Percentiles rank a stretch among this genome's conserved stretches.
These are phyloP conservation scores for Drosophila ficusphila DNA, from an alignment of 1,140 invertebrate species.

Conservation along the genomic window DNA sequence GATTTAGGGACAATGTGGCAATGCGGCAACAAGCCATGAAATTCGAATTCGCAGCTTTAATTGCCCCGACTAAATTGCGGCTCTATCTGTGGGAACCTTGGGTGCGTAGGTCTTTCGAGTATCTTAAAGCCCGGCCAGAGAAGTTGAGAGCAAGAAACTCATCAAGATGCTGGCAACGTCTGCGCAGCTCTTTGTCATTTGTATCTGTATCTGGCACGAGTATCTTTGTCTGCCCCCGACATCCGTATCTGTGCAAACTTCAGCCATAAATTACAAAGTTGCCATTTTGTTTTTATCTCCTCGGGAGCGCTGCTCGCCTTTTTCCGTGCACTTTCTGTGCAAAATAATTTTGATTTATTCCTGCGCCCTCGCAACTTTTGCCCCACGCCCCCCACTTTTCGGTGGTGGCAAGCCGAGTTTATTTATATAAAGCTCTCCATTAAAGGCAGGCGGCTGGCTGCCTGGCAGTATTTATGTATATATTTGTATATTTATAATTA, in stretches of 20 bases:
- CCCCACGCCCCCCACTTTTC: conserved; percentile 5
- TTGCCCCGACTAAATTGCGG: conserved; percentile 37
- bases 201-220: conserved; percentile 41
- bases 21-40: conserved; percentile 73
- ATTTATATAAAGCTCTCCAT: conserved; percentile 82
- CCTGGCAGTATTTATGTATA: conserved; percentile 70
- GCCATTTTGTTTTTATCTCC: conserved; percentile 80
- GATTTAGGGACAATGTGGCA: conserved; percentile 77
- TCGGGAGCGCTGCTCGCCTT: conserved; percentile 38
- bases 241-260: conserved; percentile 71
- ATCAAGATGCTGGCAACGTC: conserved; percentile 55
- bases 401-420: conserved; percentile 66
- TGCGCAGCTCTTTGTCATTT: conserved; percentile 69
- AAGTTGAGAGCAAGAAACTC: conserved; percentile 45
- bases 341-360: conserved; percentile 83
- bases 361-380: conserved; percentile 38
- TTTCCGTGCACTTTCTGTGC: conserved; percentile 63
- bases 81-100: conserved; percentile 41
- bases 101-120: neutral
- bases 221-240: conserved; percentile 46
- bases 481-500: conserved; percentile 83
- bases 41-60: conserved; percentile 59
- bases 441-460: conserved; percentile 57
- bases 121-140: conserved; percentile 10
- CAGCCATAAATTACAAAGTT: conserved; percentile 82